Percentiles rank a stretch among this genome's conserved stretches.
These are phyloP conservation scores for Sylvietta virens DNA, from an alignment of 2,113 vertebrate genomes.

Conservation along the genomic window DNA sequence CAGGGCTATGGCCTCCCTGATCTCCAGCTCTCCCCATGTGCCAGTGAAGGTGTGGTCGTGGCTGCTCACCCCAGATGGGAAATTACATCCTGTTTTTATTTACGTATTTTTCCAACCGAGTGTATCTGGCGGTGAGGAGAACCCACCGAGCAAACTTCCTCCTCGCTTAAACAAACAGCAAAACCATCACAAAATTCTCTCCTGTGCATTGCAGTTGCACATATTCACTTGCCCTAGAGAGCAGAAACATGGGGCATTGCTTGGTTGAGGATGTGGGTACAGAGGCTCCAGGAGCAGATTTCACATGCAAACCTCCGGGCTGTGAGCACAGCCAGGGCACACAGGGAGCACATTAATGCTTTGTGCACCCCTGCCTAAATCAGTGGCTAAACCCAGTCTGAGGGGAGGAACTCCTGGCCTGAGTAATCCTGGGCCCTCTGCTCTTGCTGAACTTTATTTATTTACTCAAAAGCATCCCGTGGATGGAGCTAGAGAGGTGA, in stretches of 20 bases:
- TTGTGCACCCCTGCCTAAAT: background rate
- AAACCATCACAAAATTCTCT: conserved; percentile 10
- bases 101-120: background rate
- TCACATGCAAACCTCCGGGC: conserved; percentile 1
- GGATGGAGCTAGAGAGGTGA: background rate
- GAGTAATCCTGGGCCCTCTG: background rate
- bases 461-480: background rate
- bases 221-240: background rate
- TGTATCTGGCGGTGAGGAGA: background rate
- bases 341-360: conserved; percentile 8
- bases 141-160: background rate
- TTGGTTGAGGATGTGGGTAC: conserved; percentile 34
- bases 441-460: background rate
- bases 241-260: background rate
- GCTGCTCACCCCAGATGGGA: background rate
- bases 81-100: background rate
- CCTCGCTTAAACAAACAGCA: conserved; percentile 27
- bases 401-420: background rate
- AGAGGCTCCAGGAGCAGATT: conserved; percentile 2
- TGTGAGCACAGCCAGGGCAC: background rate
- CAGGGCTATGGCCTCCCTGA: fast-evolving
- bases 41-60: fast-evolving
- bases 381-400: background rate
- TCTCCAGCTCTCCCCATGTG: fast-evolving
- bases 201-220: conserved; percentile 10